Percentiles rank a stretch among this genome's conserved stretches.
phyloP scores from a whole-genome alignment of 1,140 invertebrate genomes.

The Tetraneura akinire region DNA sequence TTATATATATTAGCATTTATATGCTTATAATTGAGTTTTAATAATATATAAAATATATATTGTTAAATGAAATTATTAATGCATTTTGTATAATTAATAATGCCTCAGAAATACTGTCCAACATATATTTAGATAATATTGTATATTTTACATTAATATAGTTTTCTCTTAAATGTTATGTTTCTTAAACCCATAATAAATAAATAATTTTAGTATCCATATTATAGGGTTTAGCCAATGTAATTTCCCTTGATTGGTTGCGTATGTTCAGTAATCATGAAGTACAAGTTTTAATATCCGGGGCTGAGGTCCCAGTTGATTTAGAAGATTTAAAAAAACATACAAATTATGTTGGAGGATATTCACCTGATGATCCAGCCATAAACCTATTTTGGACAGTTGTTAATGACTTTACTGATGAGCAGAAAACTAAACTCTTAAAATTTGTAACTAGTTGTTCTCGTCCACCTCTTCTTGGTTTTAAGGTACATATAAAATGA shows the following conservation, averaged over 20 bases:
- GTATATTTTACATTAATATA: too few species aligned
- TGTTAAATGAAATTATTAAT: too few species aligned
- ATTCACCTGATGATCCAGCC: conserved; percentile 75
- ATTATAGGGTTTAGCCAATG: conserved; percentile 74
- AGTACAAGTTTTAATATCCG: conserved; percentile 90
- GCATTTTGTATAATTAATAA: too few species aligned
- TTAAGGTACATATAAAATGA: conserved; percentile 70
- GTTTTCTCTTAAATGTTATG: too few species aligned
- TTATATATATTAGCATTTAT: too few species aligned
- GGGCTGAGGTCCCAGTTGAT: conserved; percentile 89
- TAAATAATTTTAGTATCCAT: too few species aligned
- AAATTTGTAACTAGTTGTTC: conserved; percentile 98
- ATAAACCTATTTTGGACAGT: conserved; percentile 84
- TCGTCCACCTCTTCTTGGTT: conserved; percentile 92
- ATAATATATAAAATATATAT: too few species aligned
- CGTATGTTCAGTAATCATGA: conserved; percentile 95
- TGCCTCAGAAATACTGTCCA: too few species aligned
- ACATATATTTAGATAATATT: too few species aligned
- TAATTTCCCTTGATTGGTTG: conserved; percentile 87
- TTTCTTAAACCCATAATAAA: too few species aligned
- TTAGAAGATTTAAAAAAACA: conserved; percentile 83
- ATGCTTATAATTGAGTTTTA: too few species aligned
- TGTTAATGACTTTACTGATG: conserved; percentile 78
- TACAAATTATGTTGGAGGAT: conserved; percentile 84
- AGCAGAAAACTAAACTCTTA: conserved; percentile 81